Evolutionary conservation across 2,113 vertebrate species (phyloP).

Genomic region (Macheiramphus alcinus): DNA sequence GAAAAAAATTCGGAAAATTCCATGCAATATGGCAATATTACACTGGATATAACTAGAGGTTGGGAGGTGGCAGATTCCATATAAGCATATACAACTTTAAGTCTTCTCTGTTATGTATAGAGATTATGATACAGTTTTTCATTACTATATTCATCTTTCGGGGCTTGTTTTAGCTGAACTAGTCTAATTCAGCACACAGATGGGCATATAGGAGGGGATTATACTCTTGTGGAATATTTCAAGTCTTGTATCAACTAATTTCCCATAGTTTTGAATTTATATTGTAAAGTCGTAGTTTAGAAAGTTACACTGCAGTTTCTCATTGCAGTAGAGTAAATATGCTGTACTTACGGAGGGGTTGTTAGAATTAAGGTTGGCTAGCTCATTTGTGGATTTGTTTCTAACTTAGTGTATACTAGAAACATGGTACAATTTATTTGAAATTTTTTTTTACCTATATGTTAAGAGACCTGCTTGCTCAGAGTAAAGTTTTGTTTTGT

Average conservation of each 20-base stretch:
- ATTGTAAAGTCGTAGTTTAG: neutral
- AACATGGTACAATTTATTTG: fast-evolving
- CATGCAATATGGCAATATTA: neutral
- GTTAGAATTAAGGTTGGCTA: neutral
- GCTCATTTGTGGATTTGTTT: neutral
- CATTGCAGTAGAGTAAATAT: neutral
- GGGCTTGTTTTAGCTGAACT: neutral
- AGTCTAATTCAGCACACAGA: neutral
- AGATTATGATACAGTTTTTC: neutral
- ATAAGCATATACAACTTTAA: neutral
- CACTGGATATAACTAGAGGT: neutral
- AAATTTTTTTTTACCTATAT: neutral
- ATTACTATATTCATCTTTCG: neutral
- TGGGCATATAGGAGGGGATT: neutral
- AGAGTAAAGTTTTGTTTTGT: neutral
- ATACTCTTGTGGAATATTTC: neutral
- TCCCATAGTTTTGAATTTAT: neutral
- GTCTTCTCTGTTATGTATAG: neutral
- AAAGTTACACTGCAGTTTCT: neutral
- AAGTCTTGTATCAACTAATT: neutral
- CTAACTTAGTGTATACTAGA: neutral
- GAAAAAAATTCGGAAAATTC: neutral
- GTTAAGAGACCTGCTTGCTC: neutral
- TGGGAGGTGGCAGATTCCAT: neutral
- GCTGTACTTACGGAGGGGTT: neutral